A percentile compares a stretch with the other conserved stretches of the same genome.
Evolutionary conservation across 1,140 invertebrate species (phyloP).

Genomic region (Rhyacophila brunnea): DNA sequence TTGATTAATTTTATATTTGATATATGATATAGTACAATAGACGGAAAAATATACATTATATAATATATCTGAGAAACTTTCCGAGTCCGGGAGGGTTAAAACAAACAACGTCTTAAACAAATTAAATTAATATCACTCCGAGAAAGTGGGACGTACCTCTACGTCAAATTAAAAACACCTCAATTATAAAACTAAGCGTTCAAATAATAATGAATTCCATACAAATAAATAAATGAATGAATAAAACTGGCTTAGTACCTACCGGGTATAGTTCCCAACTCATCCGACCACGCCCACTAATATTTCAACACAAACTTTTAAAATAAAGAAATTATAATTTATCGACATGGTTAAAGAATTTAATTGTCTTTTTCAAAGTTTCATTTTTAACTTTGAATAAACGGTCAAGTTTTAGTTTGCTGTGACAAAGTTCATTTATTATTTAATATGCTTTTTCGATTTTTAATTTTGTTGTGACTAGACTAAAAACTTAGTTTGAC

Average conservation of each 20-base stretch:
- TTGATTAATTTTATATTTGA: too few species aligned
- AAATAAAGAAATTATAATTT: constrained; percentile 14
- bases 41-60: too few species aligned
- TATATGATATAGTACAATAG: too few species aligned
- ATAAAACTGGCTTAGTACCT: background rate
- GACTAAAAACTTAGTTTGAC: too few species aligned
- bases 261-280: background rate
- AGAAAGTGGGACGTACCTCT: constrained; percentile 14
- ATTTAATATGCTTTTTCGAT: too few species aligned
- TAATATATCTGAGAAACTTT: too few species aligned
- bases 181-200: constrained; percentile 5
- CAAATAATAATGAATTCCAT: background rate
- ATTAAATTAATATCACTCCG: constrained; percentile 3
- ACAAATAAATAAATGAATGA: background rate
- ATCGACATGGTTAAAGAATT: background rate
- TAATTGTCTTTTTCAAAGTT: too few species aligned
- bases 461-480: too few species aligned
- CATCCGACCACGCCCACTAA: constrained; percentile 3
- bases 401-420: too few species aligned
- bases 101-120: background rate
- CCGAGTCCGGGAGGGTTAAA: too few species aligned
- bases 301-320: background rate
- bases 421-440: too few species aligned
- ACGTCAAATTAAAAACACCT: constrained; percentile 29
- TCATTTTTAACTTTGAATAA: too few species aligned